phyloP scores from a whole-genome alignment of 1,140 invertebrate genomes.

The Scaptodrosophila lebanonensis region DNA sequence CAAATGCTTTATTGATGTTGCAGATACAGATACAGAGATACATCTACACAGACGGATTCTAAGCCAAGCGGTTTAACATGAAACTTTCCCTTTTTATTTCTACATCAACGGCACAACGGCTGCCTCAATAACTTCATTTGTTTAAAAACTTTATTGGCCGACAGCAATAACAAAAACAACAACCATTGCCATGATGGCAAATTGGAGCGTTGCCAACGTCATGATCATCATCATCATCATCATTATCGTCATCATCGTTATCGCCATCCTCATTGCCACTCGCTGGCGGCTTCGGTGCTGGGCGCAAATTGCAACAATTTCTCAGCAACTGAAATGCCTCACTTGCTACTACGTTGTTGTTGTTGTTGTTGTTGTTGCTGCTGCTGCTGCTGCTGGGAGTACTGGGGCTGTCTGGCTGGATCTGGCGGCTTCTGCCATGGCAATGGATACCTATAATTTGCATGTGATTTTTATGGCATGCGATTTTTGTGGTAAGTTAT shows the following conservation, averaged over 20 bases:
- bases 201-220: conserved; percentile 51
- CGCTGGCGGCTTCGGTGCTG: too few species aligned
- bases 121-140: conserved; percentile 66
- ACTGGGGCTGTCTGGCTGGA: conserved; percentile 16
- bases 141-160: conserved; percentile 47
- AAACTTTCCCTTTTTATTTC: conserved; percentile 55
- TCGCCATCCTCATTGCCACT: too few species aligned
- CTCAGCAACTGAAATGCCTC: conserved; percentile 25
- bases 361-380: background rate
- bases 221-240: background rate
- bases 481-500: conserved; percentile 71
- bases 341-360: too few species aligned
- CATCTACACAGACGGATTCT: too few species aligned
- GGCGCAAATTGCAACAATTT: conserved; percentile 67
- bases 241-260: too few species aligned
- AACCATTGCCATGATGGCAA: too few species aligned
- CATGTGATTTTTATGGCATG: conserved; percentile 72
- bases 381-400: background rate
- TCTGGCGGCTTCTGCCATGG: conserved; percentile 10
- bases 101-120: conserved; percentile 36
- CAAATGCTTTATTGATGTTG: too few species aligned
- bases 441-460: conserved; percentile 60
- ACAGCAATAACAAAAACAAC: background rate
- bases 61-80: too few species aligned
- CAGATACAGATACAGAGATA: too few species aligned